Evolutionary conservation across 2,888 invertebrate genomes (phyloP).

Genomic region (Willowsia nigromaculata): DNA sequence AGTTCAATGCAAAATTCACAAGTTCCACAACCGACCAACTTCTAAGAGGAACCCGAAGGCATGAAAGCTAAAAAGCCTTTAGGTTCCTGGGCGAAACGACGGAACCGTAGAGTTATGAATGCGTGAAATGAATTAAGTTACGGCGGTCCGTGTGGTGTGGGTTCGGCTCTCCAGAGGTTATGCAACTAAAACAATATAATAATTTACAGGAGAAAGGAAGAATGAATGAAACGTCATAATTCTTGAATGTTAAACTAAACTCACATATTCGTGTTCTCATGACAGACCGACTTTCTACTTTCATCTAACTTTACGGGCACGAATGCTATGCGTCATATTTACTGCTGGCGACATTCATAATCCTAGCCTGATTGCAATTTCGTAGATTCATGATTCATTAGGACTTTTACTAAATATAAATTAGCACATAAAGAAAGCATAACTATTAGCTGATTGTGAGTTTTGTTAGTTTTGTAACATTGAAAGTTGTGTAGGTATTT

Average conservation of each 20-base stretch:
- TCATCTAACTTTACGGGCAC: background rate
- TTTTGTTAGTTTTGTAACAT: too few relatives aligned
- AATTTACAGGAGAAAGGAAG: background rate
- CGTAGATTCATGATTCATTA: background rate
- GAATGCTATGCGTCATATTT: background rate
- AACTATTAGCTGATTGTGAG: background rate
- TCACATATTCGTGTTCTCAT: background rate
- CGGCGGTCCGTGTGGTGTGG: background rate
- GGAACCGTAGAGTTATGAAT: slow-evolving; percentile 40
- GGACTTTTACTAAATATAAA: background rate
- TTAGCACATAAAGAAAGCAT: background rate
- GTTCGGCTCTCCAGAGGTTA: background rate
- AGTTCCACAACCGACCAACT: background rate
- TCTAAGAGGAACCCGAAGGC: background rate
- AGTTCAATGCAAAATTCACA: background rate
- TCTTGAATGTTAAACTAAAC: background rate
- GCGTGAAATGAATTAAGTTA: slow-evolving; percentile 48
- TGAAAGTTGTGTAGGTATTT: too few relatives aligned
- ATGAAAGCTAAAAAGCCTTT: too few relatives aligned
- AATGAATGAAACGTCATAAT: background rate
- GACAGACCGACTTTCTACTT: background rate
- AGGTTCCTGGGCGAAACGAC: background rate
- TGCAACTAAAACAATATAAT: background rate
- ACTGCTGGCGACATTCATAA: background rate
- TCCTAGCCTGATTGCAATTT: background rate